A percentile compares a stretch with the other conserved stretches of the same genome.
Evolutionary conservation across 2,113 vertebrate species (phyloP).

Genomic region (Laticauda laticaudata): DNA sequence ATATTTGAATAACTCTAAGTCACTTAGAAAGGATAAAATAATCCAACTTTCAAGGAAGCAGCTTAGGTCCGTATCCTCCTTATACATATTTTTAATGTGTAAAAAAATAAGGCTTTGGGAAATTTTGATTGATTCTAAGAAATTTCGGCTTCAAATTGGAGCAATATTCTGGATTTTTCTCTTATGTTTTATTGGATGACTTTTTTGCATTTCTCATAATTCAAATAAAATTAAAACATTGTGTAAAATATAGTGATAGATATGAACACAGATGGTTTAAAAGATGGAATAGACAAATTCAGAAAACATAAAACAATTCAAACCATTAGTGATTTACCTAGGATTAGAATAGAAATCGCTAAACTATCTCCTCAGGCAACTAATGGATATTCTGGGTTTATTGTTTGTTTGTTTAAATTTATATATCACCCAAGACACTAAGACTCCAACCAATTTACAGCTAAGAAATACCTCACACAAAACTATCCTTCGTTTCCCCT

Average conservation of each 20-base stretch:
- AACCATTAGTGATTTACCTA: background rate
- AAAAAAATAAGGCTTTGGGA: background rate
- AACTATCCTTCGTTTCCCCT: background rate
- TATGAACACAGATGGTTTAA: background rate
- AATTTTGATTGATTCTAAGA: background rate
- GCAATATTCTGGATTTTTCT: background rate
- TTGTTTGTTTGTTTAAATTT: background rate
- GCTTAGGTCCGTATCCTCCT: background rate
- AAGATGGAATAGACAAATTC: background rate
- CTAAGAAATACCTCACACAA: background rate
- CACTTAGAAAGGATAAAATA: background rate
- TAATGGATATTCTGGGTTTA: background rate
- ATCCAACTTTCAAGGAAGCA: background rate
- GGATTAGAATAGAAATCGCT: background rate
- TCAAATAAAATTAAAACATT: background rate
- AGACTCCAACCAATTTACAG: background rate
- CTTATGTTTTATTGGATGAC: background rate
- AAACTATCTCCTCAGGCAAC: background rate
- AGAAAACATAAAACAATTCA: background rate
- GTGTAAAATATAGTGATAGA: background rate
- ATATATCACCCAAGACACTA: background rate
- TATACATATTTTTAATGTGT: background rate
- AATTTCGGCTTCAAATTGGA: background rate
- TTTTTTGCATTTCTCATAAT: background rate
- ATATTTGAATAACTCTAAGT: background rate